Conservation (phyloP, 2,888 invertebrate genomes). For the Noctua pronuba region DNA sequence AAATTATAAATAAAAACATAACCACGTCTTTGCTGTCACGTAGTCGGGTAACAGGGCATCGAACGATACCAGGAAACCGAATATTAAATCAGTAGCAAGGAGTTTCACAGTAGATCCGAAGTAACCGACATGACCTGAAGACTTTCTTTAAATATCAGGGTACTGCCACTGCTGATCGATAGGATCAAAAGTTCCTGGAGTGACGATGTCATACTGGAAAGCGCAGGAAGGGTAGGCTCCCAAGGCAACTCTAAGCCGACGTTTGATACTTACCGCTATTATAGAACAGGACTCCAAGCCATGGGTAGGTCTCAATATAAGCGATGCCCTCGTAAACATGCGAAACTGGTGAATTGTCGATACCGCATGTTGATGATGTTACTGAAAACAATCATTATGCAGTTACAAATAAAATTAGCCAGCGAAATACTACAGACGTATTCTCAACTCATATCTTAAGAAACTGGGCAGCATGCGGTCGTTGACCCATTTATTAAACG, state of each 20-base stretch:
- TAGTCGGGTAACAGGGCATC: too few species aligned
- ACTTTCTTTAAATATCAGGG: background rate
- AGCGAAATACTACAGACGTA: background rate
- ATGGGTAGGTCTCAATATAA: conserved; percentile 72
- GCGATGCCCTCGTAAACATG: conserved; percentile 66
- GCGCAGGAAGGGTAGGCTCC: background rate
- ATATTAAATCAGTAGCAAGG: too few species aligned
- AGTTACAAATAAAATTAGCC: background rate
- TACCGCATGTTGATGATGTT: conserved; percentile 64
- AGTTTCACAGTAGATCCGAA: background rate
- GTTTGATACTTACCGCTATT: conserved; percentile 64
- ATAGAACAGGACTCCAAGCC: conserved; percentile 73
- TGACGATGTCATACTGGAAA: background rate
- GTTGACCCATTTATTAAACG: background rate
- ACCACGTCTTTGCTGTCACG: too few species aligned
- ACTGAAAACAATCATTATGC: conserved; percentile 32
- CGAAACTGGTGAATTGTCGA: conserved; percentile 64
- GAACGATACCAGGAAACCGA: too few species aligned
- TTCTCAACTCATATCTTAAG: background rate
- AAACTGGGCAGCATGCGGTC: background rate
- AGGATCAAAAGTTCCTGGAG: background rate
- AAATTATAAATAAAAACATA: too few species aligned
- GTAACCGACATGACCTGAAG: background rate
- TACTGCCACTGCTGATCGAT: background rate
- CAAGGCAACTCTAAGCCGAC: background rate